phyloP scores from a whole-genome alignment of 2,797 vertebrate species.

The Phalanger gymnotis region DNA sequence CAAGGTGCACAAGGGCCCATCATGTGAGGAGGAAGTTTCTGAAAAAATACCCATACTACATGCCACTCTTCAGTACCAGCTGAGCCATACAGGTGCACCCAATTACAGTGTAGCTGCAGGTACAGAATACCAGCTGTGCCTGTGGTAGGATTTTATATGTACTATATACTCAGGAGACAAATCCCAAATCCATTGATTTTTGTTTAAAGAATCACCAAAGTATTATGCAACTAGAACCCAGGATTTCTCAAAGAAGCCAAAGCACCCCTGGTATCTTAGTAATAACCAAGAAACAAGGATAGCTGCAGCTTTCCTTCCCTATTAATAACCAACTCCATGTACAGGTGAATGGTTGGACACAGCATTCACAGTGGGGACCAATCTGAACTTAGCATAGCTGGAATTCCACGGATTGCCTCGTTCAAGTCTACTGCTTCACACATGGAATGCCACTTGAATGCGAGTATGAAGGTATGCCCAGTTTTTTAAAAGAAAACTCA shows the following conservation, averaged over 20 bases:
- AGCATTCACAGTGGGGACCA: background rate
- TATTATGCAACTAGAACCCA: background rate
- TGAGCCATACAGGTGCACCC: background rate
- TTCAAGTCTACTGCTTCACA: background rate
- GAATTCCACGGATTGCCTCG: background rate
- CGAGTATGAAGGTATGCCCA: background rate
- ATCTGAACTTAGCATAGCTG: background rate
- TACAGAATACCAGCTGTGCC: background rate
- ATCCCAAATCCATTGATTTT: background rate
- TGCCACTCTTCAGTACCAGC: background rate
- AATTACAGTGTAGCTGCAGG: background rate
- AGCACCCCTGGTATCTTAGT: background rate
- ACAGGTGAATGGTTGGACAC: background rate
- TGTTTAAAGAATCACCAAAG: background rate
- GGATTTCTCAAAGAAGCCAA: background rate
- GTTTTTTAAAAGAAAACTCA: background rate
- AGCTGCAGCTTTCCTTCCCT: background rate
- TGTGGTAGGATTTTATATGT: background rate
- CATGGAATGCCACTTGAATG: background rate
- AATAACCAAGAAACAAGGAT: background rate
- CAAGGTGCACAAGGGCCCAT: background rate
- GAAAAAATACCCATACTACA: background rate
- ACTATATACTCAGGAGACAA: background rate
- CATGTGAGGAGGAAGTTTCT: background rate
- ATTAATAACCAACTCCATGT: background rate